phyloP scores from a whole-genome alignment of 2,797 vertebrate genomes.

The Galaxias olidus region DNA sequence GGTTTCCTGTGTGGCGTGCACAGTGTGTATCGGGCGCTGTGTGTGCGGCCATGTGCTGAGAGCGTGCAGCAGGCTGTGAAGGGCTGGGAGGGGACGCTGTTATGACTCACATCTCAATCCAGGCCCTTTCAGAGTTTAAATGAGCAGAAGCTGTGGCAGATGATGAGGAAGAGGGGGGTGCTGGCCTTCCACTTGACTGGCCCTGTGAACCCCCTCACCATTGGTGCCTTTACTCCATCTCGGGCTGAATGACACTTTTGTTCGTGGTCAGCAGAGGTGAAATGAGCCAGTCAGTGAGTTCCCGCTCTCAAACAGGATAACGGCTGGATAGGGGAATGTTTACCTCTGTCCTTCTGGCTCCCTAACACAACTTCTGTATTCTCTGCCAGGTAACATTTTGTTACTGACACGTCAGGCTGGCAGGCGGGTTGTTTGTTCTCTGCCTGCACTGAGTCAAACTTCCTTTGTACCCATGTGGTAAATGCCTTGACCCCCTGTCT shows the following conservation, averaged over 20 bases:
- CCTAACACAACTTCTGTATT: neutral
- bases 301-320: constrained; percentile 79
- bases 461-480: constrained; percentile 8
- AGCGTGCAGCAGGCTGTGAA: neutral
- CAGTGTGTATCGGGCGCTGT: constrained; percentile 4
- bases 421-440: neutral
- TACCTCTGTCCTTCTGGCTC: constrained; percentile 13
- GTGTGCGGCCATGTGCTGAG: neutral
- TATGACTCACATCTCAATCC: constrained; percentile 80
- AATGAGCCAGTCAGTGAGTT: constrained; percentile 89
- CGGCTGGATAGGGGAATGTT: constrained; percentile 75
- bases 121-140: constrained; percentile 80
- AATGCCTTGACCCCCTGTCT: constrained; percentile 8
- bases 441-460: neutral
- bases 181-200: constrained; percentile 85
- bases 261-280: constrained; percentile 94
- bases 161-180: constrained; percentile 75
- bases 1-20: neutral
- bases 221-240: constrained; percentile 86
- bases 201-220: constrained; percentile 78
- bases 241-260: constrained; percentile 94
- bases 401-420: neutral
- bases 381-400: neutral
- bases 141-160: constrained; percentile 72
- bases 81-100: neutral